Percentiles rank a stretch among this genome's conserved stretches.
Conservation (phyloP, 2,797 vertebrate genomes). For the Ctenopoma kingsleyae region DNA sequence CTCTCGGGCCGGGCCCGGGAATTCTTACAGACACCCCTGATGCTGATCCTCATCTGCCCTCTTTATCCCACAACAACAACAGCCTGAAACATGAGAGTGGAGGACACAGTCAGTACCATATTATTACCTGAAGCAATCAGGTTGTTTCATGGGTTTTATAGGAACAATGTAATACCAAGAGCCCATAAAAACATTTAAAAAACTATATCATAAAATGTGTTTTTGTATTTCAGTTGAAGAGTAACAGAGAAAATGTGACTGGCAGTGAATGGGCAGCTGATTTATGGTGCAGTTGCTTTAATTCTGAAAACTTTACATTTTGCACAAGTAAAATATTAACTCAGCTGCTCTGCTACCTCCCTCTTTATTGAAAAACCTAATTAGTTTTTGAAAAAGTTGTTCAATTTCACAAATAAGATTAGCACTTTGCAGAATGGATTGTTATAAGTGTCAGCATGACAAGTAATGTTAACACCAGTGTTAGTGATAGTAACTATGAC, state of each 20-base stretch:
- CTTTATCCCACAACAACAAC: constrained; percentile 23
- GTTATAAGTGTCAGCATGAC: background rate
- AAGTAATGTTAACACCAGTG: background rate
- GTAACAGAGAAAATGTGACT: background rate
- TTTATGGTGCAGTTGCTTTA: too few relatives aligned
- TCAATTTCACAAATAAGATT: background rate
- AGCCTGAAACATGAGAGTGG: constrained; percentile 8
- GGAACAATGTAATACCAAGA: too few relatives aligned
- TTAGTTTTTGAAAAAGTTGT: too few relatives aligned
- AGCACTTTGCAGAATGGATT: too few relatives aligned
- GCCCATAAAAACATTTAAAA: too few relatives aligned
- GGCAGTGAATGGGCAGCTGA: too few relatives aligned
- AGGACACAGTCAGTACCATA: background rate
- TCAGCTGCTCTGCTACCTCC: too few relatives aligned
- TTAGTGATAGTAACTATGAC: background rate
- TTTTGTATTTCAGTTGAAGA: background rate
- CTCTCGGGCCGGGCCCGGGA: constrained; percentile 52
- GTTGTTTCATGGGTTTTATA: background rate
- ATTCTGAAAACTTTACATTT: too few relatives aligned
- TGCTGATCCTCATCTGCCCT: constrained; percentile 30
- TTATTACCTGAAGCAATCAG: background rate
- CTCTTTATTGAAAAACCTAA: too few relatives aligned
- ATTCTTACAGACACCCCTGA: constrained; percentile 60
- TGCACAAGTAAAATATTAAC: too few relatives aligned
- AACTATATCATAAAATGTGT: background rate